phyloP scores from a whole-genome alignment of 2,113 vertebrate species.

The Tursiops truncatus region DNA sequence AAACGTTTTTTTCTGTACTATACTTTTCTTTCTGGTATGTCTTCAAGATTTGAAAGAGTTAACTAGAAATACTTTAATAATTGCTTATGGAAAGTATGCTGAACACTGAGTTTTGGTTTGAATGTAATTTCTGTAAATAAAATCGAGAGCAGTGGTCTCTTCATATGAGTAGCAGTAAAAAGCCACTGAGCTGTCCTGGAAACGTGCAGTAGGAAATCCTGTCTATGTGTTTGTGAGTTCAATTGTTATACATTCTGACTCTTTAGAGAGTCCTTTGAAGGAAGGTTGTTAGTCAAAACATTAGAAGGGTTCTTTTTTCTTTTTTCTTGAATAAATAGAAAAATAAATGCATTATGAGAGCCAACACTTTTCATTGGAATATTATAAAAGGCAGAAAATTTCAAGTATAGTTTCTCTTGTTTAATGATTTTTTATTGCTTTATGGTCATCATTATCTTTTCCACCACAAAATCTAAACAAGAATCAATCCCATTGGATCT shows the following conservation, averaged over 20 bases:
- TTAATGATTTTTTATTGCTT: slow-evolving; percentile 45
- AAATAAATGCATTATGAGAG: slow-evolving; percentile 57
- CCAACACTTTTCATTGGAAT: not conserved
- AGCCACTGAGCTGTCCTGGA: not conserved
- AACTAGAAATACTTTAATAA: not conserved
- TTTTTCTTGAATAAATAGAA: slow-evolving; percentile 19
- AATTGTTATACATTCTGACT: not conserved
- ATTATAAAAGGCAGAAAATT: slow-evolving; percentile 45
- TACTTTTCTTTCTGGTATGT: not conserved
- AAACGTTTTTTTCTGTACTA: slow-evolving; percentile 40
- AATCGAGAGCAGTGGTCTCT: slow-evolving; percentile 24
- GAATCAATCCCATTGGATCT: slow-evolving; percentile 26
- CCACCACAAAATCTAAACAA: not conserved
- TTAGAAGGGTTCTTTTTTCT: not conserved
- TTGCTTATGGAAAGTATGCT: not conserved
- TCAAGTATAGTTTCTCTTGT: not conserved
- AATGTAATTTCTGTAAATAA: slow-evolving; percentile 50
- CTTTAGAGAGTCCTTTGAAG: slow-evolving; percentile 54
- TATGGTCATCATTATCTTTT: slow-evolving; percentile 48
- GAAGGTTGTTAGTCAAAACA: slow-evolving; percentile 43
- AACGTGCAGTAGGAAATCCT: not conserved
- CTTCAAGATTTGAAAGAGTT: not conserved
- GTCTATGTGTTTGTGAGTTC: not conserved
- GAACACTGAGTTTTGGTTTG: not conserved
- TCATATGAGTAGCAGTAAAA: not conserved